Evolutionary conservation across 2,888 invertebrate species (phyloP).

Genomic region (Melieria picta): DNA sequence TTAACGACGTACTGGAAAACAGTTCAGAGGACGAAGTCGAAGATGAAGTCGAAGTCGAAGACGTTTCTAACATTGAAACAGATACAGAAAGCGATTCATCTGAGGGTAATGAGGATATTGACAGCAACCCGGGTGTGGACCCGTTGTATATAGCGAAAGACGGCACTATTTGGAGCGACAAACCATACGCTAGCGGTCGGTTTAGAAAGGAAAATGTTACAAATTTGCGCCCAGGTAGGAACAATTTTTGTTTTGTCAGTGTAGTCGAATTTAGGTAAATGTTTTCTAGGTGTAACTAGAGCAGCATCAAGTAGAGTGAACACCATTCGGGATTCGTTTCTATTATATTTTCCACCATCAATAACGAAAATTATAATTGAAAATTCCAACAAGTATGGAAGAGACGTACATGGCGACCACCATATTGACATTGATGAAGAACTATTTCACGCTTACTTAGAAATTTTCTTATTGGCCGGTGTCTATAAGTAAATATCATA

Average conservation of each 20-base stretch:
- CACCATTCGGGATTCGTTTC: constrained; percentile 9
- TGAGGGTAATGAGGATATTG: background rate
- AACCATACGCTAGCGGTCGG: no score
- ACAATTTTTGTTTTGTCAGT: background rate
- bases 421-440: constrained; percentile 18
- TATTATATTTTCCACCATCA: constrained; percentile 12
- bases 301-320: background rate
- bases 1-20: background rate
- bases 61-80: background rate
- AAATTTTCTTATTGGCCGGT: constrained; percentile 20
- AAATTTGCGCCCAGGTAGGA: background rate
- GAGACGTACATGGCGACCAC: constrained; percentile 7
- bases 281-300: constrained; percentile 6
- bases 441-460: constrained; percentile 21
- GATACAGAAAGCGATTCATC: background rate
- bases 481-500: constrained; percentile 9
- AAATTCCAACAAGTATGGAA: constrained; percentile 19
- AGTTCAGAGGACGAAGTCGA: background rate
- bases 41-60: background rate
- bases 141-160: background rate
- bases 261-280: background rate
- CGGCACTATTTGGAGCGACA: background rate
- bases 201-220: constrained; percentile 6
- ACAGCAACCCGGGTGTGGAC: background rate
- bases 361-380: constrained; percentile 18